These are phyloP conservation scores for Pardosa pseudoannulata DNA, from an alignment of 2,888 invertebrate species.

Conservation along the genomic window DNA sequence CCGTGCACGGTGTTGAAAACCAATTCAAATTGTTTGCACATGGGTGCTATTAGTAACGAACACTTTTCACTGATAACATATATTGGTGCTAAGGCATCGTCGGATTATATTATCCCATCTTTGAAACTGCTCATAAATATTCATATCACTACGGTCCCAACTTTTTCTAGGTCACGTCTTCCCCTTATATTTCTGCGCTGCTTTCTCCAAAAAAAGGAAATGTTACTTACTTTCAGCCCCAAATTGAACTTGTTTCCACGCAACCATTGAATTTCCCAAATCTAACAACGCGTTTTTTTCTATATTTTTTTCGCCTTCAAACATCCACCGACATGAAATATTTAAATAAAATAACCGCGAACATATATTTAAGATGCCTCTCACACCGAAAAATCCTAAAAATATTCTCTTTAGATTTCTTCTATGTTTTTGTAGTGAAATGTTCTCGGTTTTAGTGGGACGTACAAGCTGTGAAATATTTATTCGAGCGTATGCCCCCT, in stretches of 20 bases:
- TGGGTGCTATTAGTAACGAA: too few species aligned
- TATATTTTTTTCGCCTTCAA: neutral
- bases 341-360: slow-evolving; percentile 13
- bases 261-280: neutral
- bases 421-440: neutral
- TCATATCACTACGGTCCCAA: too few species aligned
- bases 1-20: too few species aligned
- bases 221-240: neutral
- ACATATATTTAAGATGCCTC: neutral
- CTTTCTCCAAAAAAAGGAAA: neutral
- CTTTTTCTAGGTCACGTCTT: neutral
- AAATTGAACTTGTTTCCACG: neutral
- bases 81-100: too few species aligned
- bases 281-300: neutral
- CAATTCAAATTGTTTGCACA: too few species aligned
- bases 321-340: neutral
- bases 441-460: neutral
- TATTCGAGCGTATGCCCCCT: neutral
- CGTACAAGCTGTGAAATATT: neutral
- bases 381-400: neutral
- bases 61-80: too few species aligned
- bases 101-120: too few species aligned
- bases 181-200: neutral
- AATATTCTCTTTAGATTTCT: neutral
- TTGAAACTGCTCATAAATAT: too few species aligned